Evolutionary conservation across 2,888 invertebrate genomes (phyloP), one percentile per base, ranked within the genome.

Genomic region (Liodrosophila aerea): DNA sequence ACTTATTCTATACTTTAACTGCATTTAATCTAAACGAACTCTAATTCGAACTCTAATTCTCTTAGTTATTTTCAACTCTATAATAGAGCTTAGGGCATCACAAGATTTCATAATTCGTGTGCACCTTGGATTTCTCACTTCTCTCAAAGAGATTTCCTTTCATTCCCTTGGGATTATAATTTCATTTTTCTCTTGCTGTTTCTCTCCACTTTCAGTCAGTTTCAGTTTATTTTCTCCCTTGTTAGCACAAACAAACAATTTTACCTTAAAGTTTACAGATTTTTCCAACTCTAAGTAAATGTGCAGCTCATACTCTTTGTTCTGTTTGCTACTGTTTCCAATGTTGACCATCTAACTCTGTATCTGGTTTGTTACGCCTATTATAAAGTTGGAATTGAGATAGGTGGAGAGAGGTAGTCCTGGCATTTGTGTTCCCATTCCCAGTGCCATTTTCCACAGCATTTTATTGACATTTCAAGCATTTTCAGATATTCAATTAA

Each of bases 401-500:
- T 2, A 22, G 22, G 5, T 2, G 22, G 22, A 5, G 22, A 22
- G 22, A 22, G 22, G 33, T 18, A 33, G 22, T 15, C 27, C 31
- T 36, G 15, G 22, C 27, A 36, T 36, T 51, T 43, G 12, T 16
- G 43, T 36, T 51, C 9, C 16, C 2, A 22, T 22, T n/a, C n/a
- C n/a, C n/a, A n/a, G 22, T 36, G 18, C 44, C 3, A 22, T n/a
- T 43, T n/a, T n/a, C n/a, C n/a, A n/a, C n/a, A n/a, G 39, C 27
- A 46, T 46, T 50, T 27, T 50, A 50, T 54, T 64, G 49, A 29
- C 33, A 54, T 41, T 43, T 43, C 29, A 8, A 16, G 30, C 44
- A 62, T 51, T 51, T 60, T 52, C 33, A 49, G 58, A 51, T 36
- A 52, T 64, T 71, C 49, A 64, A 64, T 68, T 68, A 56, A 68